Base-by-base conservation (phyloP, 1,140 invertebrate species). In the Lordiphosa mommai region DNA sequence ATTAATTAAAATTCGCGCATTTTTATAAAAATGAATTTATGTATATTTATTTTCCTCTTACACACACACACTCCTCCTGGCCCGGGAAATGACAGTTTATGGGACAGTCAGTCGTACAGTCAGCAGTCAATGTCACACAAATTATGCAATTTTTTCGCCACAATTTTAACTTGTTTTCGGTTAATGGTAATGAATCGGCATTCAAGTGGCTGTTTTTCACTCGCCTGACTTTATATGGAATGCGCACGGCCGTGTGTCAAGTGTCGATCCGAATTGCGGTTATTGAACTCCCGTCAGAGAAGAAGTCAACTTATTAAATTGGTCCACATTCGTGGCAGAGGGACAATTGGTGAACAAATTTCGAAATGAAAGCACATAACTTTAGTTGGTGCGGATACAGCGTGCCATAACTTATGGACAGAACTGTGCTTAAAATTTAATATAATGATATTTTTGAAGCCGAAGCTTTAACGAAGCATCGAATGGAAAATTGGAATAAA, bases 1-100 rank as follows among this genome's bases (percentile, higher is more conserved):
- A 84, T 84, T 84, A 84, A 84, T 84, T 84, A 84, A 84, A 84
- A 84, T 84, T 84, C 77, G 77, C 77, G 77, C 77, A 84, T 84
- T 84, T 72, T 68, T 82, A 61, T 60, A 77, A 84, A 73, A 76
- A 73, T 76, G 64, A 73, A 73, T 72, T 72, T 72, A 72, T 66
- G 72, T 74, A 70, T 73, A 56, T 61, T 51, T 51, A 53, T 56
- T 50, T 82, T 13, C 12, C 37, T 27, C 12, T 29, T 27, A 41
- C 51, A 63, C 61, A n/a, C n/a, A n/a, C 12, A 13, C 29, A 12
- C 8, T 51, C 20, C 23, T n/a, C 14, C 32, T 23, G 37, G 33
- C 46, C 40, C 37, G 70, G 52, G 58, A 84, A 82, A 76, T 71
- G 77, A 76, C 77, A 82, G 84, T 82, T 84, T 84, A 84, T 84